Percentiles rank a stretch among this genome's conserved stretches.
Conservation (phyloP, 2,113 vertebrate species). For the Microtus richardsoni region DNA sequence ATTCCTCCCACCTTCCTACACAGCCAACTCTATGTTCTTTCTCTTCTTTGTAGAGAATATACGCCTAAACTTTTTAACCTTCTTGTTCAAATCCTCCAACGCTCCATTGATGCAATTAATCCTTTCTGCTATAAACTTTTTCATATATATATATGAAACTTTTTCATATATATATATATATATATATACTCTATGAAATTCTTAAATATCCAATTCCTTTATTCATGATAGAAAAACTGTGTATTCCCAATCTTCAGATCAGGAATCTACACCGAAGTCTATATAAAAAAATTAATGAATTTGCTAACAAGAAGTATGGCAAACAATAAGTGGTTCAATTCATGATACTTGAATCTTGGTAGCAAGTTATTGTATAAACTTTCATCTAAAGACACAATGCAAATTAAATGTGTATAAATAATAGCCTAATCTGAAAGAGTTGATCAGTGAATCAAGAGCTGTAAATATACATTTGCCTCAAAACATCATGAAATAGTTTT, state of each 20-base stretch:
- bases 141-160: not conserved
- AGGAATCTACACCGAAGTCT: not conserved
- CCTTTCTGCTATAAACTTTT: not conserved
- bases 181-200: conserved; percentile 5
- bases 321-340: not conserved
- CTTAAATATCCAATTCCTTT: not conserved
- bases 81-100: not conserved
- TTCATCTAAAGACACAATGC: not conserved
- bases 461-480: not conserved
- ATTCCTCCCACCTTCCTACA: not conserved
- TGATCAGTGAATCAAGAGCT: not conserved
- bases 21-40: not conserved
- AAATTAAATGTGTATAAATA: not conserved
- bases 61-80: not conserved
- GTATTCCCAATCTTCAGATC: not conserved
- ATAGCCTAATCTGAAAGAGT: not conserved
- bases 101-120: not conserved
- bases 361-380: conserved; percentile 14
- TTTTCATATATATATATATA: too few relatives aligned
- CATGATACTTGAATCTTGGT: not conserved
- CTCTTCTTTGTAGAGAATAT: not conserved
- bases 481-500: not conserved
- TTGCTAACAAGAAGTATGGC: not conserved
- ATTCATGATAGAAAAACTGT: not conserved
- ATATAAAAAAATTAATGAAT: not conserved